Percentiles rank a stretch among this genome's conserved stretches.
Conservation (phyloP, 1,140 invertebrate genomes). For the Ostrea edulis region DNA sequence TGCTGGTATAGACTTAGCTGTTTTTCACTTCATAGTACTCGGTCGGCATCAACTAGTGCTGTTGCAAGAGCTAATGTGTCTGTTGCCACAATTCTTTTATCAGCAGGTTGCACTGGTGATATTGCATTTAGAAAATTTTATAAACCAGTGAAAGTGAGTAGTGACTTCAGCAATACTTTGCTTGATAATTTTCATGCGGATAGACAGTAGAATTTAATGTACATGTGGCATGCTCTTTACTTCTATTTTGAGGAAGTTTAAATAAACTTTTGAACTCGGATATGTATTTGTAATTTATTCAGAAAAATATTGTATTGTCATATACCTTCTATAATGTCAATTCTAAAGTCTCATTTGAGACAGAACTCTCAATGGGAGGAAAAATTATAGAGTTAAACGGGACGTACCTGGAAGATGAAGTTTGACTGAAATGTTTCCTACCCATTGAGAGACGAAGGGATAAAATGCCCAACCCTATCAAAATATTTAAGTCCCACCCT, state of each 20-base stretch:
- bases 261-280: no score
- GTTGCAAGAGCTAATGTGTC: not conserved
- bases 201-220: no score
- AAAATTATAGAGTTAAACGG: not conserved
- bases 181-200: not conserved
- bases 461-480: not conserved
- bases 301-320: no score
- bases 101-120: constrained; percentile 42
- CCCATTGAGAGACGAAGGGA: no score
- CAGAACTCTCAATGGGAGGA: constrained; percentile 27
- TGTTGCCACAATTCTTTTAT: constrained; percentile 24
- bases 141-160: not conserved
- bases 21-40: constrained; percentile 46
- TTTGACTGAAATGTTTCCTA: no score
- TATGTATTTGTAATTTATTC: no score
- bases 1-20: constrained; percentile 36
- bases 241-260: no score
- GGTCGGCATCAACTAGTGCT: no score
- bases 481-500: no score
- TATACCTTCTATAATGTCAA: not conserved
- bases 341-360: constrained; percentile 46
- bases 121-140: constrained; percentile 45
- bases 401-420: no score
- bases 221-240: no score
- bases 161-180: not conserved